Conservation (phyloP, 2,888 invertebrate species). For the Tenthredo amoena region DNA sequence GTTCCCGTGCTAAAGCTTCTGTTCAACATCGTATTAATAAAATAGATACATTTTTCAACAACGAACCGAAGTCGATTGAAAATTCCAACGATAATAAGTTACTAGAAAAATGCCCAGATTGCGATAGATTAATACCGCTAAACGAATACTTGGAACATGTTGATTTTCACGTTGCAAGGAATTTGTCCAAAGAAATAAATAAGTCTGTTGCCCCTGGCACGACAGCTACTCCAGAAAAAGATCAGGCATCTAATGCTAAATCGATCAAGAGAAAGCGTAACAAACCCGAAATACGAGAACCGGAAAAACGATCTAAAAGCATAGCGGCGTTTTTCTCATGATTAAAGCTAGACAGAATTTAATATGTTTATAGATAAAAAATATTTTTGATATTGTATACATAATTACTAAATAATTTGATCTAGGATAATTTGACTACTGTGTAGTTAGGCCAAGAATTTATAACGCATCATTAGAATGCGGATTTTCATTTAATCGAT, state of each 20-base stretch:
- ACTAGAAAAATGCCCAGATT: conserved; percentile 84
- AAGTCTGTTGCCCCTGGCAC: conserved; percentile 60
- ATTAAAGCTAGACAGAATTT: conserved; percentile 11
- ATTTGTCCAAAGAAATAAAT: conserved; percentile 85
- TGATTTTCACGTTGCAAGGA: conserved; percentile 92
- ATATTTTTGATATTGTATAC: conserved; percentile 40
- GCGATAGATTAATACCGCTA: conserved; percentile 82
- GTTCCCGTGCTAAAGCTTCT: conserved; percentile 59
- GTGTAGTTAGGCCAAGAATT: neutral
- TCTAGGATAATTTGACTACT: conserved; percentile 8
- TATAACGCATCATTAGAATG: neutral
- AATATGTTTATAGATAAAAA: conserved; percentile 7
- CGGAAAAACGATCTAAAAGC: conserved; percentile 56
- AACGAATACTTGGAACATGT: conserved; percentile 86
- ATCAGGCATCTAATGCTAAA: conserved; percentile 59
- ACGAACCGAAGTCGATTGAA: conserved; percentile 61
- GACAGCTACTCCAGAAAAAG: conserved; percentile 77
- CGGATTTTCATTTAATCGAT: conserved; percentile 2
- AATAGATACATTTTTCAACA: conserved; percentile 61
- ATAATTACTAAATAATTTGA: conserved; percentile 7
- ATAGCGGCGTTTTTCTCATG: conserved; percentile 67
- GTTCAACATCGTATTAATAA: conserved; percentile 47
- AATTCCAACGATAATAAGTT: conserved; percentile 71
- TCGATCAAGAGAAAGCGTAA: conserved; percentile 66
- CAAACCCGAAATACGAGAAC: conserved; percentile 41